Base-by-base conservation (phyloP, 2,797 vertebrate genomes). In the Sebastes kiyomatsui region DNA sequence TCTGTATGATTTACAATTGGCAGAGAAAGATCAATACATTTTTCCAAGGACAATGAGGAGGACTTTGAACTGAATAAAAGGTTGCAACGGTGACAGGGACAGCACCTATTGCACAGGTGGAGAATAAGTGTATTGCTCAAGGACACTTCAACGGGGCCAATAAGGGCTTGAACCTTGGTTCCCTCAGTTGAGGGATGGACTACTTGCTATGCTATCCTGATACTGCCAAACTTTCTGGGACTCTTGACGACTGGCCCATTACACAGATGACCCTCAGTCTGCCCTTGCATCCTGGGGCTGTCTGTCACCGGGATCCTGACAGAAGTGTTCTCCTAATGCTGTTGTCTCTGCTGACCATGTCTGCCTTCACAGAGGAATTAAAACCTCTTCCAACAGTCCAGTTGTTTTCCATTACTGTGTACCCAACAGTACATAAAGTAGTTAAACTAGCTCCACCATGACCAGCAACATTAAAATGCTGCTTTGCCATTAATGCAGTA, bases 1-100 rank as follows among this genome's bases (percentile, higher is more conserved):
- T 75, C 14, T 32, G 46, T 61, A 38, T 78, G 75, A 78, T 87
- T 84, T 68, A 81, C 72, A 77, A 72, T 55, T 35, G 25, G 22
- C 38, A 75, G 72, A 56, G 58, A 27, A 27, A 58, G 79, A 84
- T 77, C 67, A 20, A 81, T 75, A 54, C 4, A 18, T 64, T 79
- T 49, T 28, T 23, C 28, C 70, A 85, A 82, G 75, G 77, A 71
- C 72, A 61, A 5, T 20, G 32, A 75, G 18, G 10, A 73, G 23
- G 54, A 81, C 59, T 38, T 46, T 13, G 49, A 27, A 35, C n/a
- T 62, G 18, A 72, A 74, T 49, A 23, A 72, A 30, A 73, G 52
- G 58, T 70, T 38, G 55, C 20, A 64, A 46, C n/a, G 8, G 62
- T 38, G 52, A 75, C 30, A n/a, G n/a, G 10, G 49, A 55, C n/a